A percentile compares a stretch with the other conserved stretches of the same genome.
Evolutionary conservation across 2,797 vertebrate species (phyloP).

Genomic region (Tangara arthus): DNA sequence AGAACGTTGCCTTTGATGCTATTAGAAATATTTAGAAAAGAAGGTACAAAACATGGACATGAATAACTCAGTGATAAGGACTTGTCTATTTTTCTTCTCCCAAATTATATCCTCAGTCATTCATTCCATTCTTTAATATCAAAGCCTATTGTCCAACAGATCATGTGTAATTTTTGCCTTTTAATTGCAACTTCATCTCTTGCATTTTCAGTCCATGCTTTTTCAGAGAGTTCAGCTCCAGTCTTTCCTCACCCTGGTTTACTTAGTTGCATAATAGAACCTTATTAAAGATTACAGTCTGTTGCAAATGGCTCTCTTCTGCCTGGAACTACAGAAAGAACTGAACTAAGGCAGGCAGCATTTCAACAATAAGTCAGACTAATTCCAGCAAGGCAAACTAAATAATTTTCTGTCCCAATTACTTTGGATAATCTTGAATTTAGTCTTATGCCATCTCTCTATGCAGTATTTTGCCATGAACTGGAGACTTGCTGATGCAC

Average conservation of each 20-base stretch:
- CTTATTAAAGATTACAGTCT: slow-evolving; percentile 44
- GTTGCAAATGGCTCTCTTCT: slow-evolving; percentile 43
- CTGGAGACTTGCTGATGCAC: background rate
- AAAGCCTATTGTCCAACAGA: background rate
- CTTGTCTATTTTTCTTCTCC: background rate
- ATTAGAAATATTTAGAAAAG: background rate
- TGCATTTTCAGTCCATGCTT: background rate
- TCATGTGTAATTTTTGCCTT: background rate
- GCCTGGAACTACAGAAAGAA: slow-evolving; percentile 27
- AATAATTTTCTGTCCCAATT: slow-evolving; percentile 58
- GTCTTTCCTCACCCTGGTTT: background rate
- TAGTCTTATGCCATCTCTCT: slow-evolving; percentile 26
- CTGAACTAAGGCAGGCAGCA: slow-evolving; percentile 10
- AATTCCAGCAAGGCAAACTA: slow-evolving; percentile 45
- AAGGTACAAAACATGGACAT: background rate
- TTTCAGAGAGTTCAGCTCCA: background rate
- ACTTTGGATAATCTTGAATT: slow-evolving; percentile 54
- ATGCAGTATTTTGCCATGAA: slow-evolving; percentile 27
- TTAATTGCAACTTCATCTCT: background rate
- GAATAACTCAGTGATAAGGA: background rate
- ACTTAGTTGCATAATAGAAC: slow-evolving; percentile 40
- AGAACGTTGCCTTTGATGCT: background rate
- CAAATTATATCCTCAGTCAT: background rate
- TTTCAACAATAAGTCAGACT: slow-evolving; percentile 46
- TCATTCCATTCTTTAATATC: background rate